Conservation (phyloP, 2,113 vertebrate species). For the Melanostigma gelatinosum region DNA sequence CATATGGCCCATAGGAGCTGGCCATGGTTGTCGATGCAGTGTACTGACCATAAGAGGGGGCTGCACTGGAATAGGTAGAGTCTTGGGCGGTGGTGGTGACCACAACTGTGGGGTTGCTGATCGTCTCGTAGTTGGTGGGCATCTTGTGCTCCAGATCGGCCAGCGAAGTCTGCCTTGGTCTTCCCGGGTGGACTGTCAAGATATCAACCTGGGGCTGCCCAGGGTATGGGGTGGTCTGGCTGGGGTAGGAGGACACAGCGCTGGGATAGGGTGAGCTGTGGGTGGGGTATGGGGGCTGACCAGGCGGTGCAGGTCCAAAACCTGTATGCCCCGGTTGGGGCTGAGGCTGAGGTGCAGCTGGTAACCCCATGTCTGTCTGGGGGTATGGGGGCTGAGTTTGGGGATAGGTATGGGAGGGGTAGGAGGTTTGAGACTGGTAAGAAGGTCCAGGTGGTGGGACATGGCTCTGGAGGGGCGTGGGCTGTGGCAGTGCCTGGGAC, state of each 20-base stretch:
- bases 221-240: slow-evolving; percentile 85
- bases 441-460: slow-evolving; percentile 82
- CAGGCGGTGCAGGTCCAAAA: slow-evolving; percentile 85
- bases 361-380: slow-evolving; percentile 84
- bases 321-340: slow-evolving; percentile 84
- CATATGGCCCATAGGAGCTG: slow-evolving; percentile 80
- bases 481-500: slow-evolving; percentile 85
- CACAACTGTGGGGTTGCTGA: slow-evolving; percentile 85
- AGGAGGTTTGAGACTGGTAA: slow-evolving; percentile 86
- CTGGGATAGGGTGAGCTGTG: slow-evolving; percentile 87
- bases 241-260: slow-evolving; percentile 83
- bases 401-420: slow-evolving; percentile 85
- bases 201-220: slow-evolving; percentile 85
- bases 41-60: slow-evolving; percentile 81
- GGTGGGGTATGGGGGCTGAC: slow-evolving; percentile 87
- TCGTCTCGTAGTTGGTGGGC: slow-evolving; percentile 95
- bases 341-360: slow-evolving; percentile 78
- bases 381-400: slow-evolving; percentile 86
- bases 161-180: slow-evolving; percentile 92
- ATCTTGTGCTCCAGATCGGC: slow-evolving; percentile 97
- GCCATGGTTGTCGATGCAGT: slow-evolving; percentile 76
- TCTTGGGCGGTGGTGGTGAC: slow-evolving; percentile 88
- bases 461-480: slow-evolving; percentile 86
- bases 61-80: slow-evolving; percentile 75
- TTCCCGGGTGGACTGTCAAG: slow-evolving; percentile 85